Conservation (phyloP, 2,888 invertebrate species). For the Watsonalla binaria region DNA sequence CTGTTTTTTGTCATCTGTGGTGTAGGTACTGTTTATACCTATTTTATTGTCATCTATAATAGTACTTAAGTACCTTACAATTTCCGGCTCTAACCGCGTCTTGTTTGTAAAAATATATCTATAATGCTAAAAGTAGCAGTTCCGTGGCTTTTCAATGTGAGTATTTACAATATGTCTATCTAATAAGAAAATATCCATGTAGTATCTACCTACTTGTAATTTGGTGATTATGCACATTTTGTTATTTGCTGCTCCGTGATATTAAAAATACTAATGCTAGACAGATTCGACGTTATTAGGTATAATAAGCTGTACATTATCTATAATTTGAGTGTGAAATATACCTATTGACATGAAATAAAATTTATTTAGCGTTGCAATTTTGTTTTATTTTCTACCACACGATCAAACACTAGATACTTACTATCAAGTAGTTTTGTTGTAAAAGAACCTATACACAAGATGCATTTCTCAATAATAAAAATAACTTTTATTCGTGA, state of each 20-base stretch:
- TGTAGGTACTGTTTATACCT: no score
- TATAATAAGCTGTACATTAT: constrained; percentile 39
- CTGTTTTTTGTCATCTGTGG: no score
- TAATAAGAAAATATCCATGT: background rate
- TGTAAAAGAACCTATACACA: no score
- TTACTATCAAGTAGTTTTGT: no score
- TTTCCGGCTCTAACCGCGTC: background rate
- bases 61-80: no score
- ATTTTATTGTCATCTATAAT: no score
- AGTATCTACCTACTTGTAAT: constrained; percentile 11
- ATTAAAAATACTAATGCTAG: constrained; percentile 46
- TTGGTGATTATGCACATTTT: constrained; percentile 31
- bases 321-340: constrained; percentile 58
- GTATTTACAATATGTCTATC: background rate
- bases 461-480: no score
- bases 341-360: constrained; percentile 63
- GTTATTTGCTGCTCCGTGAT: constrained; percentile 47
- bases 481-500: no score
- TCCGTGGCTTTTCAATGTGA: background rate
- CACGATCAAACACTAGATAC: no score
- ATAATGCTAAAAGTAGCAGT: background rate
- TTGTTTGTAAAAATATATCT: background rate
- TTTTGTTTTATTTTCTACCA: constrained; percentile 36
- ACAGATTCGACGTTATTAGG: constrained; percentile 43
- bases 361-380: constrained; percentile 66